Percentiles rank a stretch among this genome's conserved stretches.
phyloP scores from a whole-genome alignment of 2,888 invertebrate species.

The Tetanocera ferruginea region DNA sequence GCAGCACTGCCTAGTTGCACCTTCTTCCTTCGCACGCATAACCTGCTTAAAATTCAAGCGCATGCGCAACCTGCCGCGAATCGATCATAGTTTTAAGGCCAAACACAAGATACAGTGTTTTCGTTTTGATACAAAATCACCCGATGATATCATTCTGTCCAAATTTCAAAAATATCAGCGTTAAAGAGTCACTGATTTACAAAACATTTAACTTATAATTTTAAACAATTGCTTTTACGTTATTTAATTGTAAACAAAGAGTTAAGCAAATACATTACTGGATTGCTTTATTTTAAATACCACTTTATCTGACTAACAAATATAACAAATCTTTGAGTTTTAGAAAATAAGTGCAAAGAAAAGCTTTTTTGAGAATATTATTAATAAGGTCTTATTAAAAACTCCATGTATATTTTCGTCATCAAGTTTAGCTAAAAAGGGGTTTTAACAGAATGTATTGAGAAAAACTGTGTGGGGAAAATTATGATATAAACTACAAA shows the following conservation, averaged over 20 bases:
- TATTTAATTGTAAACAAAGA: neutral
- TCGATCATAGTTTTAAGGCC: constrained; percentile 51
- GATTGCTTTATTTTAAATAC: neutral
- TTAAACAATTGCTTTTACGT: neutral
- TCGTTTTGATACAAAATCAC: constrained; percentile 62
- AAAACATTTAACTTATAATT: neutral
- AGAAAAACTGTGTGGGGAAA: too few species aligned
- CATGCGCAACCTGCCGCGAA: constrained; percentile 37
- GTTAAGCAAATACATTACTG: too few species aligned
- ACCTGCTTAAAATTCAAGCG: constrained; percentile 49
- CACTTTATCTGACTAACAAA: neutral
- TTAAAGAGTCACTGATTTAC: neutral
- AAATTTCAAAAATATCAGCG: constrained; percentile 58
- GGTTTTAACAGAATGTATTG: too few species aligned
- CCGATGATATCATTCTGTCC: constrained; percentile 62
- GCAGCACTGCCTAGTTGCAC: constrained; percentile 42
- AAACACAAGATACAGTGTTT: constrained; percentile 58
- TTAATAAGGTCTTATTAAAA: too few species aligned
- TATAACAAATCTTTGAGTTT: neutral
- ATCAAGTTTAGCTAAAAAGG: too few species aligned
- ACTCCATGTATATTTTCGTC: too few species aligned
- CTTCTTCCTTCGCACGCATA: constrained; percentile 53
- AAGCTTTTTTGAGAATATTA: too few species aligned
- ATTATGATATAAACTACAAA: too few species aligned
- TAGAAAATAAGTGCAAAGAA: neutral